A percentile compares a stretch with the other conserved stretches of the same genome.
Conservation (phyloP, 2,888 invertebrate genomes). For the Scelioninae gen. 2 region DNA sequence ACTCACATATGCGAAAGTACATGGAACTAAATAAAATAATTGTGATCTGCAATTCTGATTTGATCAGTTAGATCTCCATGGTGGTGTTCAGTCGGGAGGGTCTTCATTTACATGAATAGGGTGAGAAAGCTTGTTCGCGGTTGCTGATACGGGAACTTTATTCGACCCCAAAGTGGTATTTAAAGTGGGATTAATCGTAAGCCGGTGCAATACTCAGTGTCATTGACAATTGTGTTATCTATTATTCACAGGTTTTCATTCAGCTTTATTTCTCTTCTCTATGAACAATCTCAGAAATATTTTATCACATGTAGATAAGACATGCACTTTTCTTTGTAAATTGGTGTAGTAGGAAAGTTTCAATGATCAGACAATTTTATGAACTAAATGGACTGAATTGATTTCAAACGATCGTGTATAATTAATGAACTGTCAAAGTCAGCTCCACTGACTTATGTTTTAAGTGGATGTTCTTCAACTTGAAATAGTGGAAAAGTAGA, state of each 20-base stretch:
- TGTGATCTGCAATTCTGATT: slow-evolving; percentile 70
- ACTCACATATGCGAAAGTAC: not conserved
- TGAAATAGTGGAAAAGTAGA: too few relatives aligned
- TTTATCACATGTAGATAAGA: too few relatives aligned
- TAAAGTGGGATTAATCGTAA: slow-evolving; percentile 64
- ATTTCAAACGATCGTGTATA: too few relatives aligned
- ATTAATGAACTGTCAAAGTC: too few relatives aligned
- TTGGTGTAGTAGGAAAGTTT: too few relatives aligned
- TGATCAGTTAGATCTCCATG: slow-evolving; percentile 65
- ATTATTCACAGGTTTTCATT: slow-evolving; percentile 47
- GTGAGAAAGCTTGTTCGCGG: slow-evolving; percentile 53
- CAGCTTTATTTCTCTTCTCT: too few relatives aligned
- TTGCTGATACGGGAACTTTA: slow-evolving; percentile 53
- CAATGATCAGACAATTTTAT: too few relatives aligned
- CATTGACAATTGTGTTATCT: slow-evolving; percentile 52
- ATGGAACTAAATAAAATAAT: slow-evolving; percentile 59
- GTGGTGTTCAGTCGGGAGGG: slow-evolving; percentile 52
- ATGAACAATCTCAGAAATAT: too few relatives aligned
- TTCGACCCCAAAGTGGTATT: slow-evolving; percentile 60
- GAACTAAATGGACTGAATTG: too few relatives aligned
- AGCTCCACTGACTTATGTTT: too few relatives aligned
- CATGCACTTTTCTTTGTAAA: too few relatives aligned
- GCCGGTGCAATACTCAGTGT: slow-evolving; percentile 46
- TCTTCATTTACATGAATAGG: slow-evolving; percentile 67
- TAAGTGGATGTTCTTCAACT: too few relatives aligned